Evolutionary conservation across 2,797 vertebrate species (phyloP).

Genomic region (Furcifer pardalis): DNA sequence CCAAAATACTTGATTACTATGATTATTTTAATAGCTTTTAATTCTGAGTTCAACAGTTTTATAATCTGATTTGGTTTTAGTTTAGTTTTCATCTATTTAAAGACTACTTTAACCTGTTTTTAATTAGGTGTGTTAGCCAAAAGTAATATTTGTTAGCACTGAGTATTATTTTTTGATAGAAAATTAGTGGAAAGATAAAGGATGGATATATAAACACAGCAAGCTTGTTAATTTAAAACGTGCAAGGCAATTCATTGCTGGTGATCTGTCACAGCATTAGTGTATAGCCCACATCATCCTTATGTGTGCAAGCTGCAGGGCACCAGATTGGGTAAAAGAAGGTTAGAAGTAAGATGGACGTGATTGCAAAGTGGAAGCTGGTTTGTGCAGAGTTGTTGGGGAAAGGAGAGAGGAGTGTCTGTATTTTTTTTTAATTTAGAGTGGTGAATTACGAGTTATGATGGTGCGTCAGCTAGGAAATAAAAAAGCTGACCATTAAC

Average conservation of each 20-base stretch:
- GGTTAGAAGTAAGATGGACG: not conserved
- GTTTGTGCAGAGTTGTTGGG: not conserved
- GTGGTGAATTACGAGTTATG: not conserved
- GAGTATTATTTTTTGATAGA: not conserved
- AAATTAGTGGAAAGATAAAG: not conserved
- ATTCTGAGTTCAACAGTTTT: no score
- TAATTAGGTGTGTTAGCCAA: no score
- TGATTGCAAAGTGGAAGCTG: not conserved
- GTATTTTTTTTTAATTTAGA: no score
- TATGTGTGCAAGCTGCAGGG: not conserved
- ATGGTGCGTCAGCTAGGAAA: not conserved
- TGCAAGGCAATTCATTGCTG: not conserved
- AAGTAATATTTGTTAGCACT: no score
- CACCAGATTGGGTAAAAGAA: not conserved
- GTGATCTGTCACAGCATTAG: not conserved
- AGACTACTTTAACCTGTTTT: no score
- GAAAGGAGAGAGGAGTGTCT: not conserved
- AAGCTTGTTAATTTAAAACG: not conserved
- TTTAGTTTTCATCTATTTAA: no score
- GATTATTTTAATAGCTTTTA: no score
- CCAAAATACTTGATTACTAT: no score
- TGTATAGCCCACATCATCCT: not conserved
- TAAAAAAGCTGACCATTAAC: not conserved
- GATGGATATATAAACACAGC: not conserved
- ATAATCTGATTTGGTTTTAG: no score